Conservation (phyloP, 1,140 invertebrate species). For the Drosophila aff. region DNA sequence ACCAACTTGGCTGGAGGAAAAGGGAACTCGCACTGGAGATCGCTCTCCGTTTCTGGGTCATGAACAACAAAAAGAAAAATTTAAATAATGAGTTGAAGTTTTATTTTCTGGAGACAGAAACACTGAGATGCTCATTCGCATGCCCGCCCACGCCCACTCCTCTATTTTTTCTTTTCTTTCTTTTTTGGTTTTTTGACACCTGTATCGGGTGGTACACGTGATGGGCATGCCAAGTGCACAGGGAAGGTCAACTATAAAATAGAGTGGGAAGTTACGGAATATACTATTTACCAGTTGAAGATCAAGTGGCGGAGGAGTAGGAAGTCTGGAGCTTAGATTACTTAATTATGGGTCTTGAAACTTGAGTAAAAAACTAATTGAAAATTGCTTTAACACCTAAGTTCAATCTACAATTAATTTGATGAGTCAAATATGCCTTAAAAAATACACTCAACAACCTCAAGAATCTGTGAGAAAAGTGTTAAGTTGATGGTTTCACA, state of each 20-base stretch:
- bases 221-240: constrained; percentile 41
- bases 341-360: background rate
- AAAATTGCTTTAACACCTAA: background rate
- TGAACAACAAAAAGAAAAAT: constrained; percentile 69
- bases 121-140: background rate
- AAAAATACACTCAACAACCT: too few relatives aligned
- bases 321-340: background rate
- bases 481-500: background rate
- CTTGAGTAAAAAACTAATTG: too few relatives aligned
- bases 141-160: constrained; percentile 2
- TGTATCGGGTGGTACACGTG: constrained; percentile 54
- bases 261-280: background rate
- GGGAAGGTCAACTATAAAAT: constrained; percentile 15
- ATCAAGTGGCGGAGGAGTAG: too few relatives aligned
- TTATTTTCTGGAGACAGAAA: constrained; percentile 22
- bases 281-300: too few relatives aligned
- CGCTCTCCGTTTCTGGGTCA: constrained; percentile 71
- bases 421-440: background rate
- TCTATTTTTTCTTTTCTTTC: background rate
- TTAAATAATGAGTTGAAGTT: constrained; percentile 76
- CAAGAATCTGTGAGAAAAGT: background rate
- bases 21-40: constrained; percentile 22
- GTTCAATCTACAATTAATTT: background rate
- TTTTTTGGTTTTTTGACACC: constrained; percentile 19
- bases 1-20: constrained; percentile 16